Conservation (phyloP, 2,113 vertebrate genomes). For the Anthoscopus minutus region DNA sequence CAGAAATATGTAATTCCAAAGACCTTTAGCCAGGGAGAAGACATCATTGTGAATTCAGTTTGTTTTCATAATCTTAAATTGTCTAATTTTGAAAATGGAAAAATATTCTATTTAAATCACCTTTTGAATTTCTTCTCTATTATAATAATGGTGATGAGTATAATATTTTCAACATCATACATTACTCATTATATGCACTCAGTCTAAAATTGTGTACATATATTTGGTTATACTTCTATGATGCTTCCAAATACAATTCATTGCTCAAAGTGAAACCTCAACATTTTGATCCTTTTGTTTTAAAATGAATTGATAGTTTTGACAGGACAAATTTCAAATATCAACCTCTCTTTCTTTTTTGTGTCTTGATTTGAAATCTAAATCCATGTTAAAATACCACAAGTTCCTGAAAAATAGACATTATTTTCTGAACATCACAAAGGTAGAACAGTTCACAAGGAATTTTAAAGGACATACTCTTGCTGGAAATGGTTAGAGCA, state of each 20-base stretch:
- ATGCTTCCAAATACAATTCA: not conserved
- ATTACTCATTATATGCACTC: not conserved
- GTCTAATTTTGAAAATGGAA: not conserved
- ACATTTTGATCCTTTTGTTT: not conserved
- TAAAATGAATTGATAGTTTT: not conserved
- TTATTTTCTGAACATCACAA: not conserved
- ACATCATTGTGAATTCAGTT: not conserved
- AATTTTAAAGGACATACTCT: not conserved
- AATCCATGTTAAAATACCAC: not conserved
- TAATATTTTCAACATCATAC: not conserved
- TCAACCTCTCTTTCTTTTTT: not conserved
- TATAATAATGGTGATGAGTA: not conserved
- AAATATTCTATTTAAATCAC: not conserved
- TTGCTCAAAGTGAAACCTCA: not conserved
- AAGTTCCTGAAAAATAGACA: not conserved
- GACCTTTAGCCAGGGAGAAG: not conserved
- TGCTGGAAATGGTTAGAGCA: not conserved
- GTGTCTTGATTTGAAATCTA: not conserved
- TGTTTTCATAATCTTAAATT: not conserved
- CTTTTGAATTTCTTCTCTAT: not conserved
- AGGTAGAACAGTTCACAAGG: not conserved
- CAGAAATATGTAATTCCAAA: not conserved
- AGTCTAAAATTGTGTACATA: not conserved
- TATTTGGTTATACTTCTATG: not conserved
- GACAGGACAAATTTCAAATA: not conserved